Conservation (phyloP, 1,140 invertebrate genomes). For the Nasonia giraulti region DNA sequence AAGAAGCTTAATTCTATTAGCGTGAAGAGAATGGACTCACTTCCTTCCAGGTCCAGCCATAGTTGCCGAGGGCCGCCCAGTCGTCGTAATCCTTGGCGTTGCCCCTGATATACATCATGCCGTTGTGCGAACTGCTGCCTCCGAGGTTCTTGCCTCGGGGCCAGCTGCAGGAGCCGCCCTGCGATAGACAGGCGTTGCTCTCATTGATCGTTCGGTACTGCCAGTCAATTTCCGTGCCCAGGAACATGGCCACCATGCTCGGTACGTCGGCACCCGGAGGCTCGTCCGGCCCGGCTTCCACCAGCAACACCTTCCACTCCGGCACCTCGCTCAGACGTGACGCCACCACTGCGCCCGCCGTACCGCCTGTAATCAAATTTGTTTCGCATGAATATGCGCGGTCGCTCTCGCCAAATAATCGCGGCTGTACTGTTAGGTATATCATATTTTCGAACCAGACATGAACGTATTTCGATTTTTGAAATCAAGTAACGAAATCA, state of each 20-base stretch:
- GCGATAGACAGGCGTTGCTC: conserved; percentile 84
- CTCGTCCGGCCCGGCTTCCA: conserved; percentile 83
- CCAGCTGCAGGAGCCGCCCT: conserved; percentile 86
- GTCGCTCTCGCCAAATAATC: too few species aligned
- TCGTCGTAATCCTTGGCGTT: conserved; percentile 84
- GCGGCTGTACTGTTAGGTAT: too few species aligned
- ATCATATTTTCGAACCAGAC: too few species aligned
- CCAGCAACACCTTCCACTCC: conserved; percentile 73
- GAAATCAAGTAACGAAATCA: too few species aligned
- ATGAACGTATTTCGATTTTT: too few species aligned
- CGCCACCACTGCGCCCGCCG: conserved; percentile 82
- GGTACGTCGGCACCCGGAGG: conserved; percentile 87
- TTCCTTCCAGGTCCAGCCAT: conserved; percentile 92
- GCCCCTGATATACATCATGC: conserved; percentile 88
- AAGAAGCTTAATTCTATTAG: conserved; percentile 11
- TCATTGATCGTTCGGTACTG: conserved; percentile 89
- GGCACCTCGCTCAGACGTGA: conserved; percentile 79
- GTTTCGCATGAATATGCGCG: not conserved
- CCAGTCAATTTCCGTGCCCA: conserved; percentile 89
- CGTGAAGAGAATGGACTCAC: conserved; percentile 61
- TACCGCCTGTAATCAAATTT: conserved; percentile 71
- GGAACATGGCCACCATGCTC: conserved; percentile 88
- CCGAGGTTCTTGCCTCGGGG: conserved; percentile 89
- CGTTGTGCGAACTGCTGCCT: conserved; percentile 84
- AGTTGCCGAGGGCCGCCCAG: conserved; percentile 87